Evolutionary conservation across 2,113 vertebrate genomes (phyloP), one percentile per base, ranked within the genome.

Genomic region (Illadopsis cleaveri): DNA sequence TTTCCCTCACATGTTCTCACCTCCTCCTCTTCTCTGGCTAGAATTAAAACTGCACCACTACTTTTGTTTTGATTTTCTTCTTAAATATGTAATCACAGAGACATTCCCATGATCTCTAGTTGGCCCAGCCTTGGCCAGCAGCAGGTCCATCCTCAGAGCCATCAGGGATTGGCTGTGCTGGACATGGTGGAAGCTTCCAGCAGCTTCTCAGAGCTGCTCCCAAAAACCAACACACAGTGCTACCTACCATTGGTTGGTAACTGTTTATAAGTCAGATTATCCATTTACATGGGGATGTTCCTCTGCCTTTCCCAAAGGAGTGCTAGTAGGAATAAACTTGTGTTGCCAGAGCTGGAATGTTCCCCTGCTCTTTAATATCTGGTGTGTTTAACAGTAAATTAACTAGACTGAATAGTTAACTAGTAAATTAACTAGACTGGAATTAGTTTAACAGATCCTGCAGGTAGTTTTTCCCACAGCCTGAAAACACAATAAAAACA

Each of bases 91-190:
- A 6, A 19, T 23, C 38, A 6, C 31, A 65, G 76, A 44, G 60
- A 9, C 7, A 5, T 65, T 30, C 1, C 38, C 19, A 35, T 3
- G 19, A 8, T 19, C 60, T 53, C 25, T 23, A 1, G 4, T 0
- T 53, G 48, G 31, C 48, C 31, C 20, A 35, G 20, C 16, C 19
- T 15, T 65, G 60, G 31, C 60, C 60, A 53, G 38, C 31, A n/a
- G 38, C 60, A 4, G 4, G 15, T 11, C 38, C 60, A 28, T 54
- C 48, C 8, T 35, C 76, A 65, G 76, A 65, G 38, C 38, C 48
- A 30, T 8, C 76, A 79, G 60, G 31, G 38, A 18, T 1, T 64
- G 48, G 19, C 60, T 44, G 48, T 79, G 60, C 48, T 44, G 33
- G 60, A 11, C 24, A 6, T 8, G 60, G 6, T 23, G 25, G 31